Conservation (phyloP, 2,113 vertebrate genomes). For the Nestor notabilis region DNA sequence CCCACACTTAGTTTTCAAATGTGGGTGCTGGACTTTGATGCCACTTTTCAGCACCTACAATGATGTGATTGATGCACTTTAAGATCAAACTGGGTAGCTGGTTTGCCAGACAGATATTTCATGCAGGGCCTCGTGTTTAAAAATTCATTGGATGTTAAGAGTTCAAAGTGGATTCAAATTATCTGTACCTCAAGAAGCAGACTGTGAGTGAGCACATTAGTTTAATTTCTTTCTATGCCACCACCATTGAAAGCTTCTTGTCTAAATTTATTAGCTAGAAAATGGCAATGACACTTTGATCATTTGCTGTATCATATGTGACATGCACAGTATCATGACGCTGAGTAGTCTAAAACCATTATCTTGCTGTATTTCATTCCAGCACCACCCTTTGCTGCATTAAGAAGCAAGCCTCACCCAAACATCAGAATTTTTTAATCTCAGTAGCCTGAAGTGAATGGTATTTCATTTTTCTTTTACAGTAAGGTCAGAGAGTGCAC, state of each 20-base stretch:
- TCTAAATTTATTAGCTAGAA: background rate
- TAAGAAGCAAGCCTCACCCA: background rate
- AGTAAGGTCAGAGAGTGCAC: background rate
- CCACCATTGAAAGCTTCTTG: background rate
- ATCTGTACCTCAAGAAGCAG: background rate
- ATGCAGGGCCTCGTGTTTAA: background rate
- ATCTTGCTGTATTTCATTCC: background rate
- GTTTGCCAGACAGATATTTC: background rate
- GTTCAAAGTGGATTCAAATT: background rate
- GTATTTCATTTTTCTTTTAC: slow-evolving; percentile 2
- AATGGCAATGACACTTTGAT: background rate
- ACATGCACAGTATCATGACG: background rate
- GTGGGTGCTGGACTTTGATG: slow-evolving; percentile 8
- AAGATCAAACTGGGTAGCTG: background rate
- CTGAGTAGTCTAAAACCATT: background rate
- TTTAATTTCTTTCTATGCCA: background rate
- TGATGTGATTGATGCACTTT: background rate
- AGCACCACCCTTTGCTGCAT: background rate
- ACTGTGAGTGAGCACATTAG: background rate
- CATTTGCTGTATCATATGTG: background rate
- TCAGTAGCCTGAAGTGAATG: background rate
- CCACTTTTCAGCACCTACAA: background rate
- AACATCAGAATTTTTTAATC: background rate
- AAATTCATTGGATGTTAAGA: background rate
- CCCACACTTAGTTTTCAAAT: slow-evolving; percentile 3